These are phyloP conservation scores for Acomys russatus DNA, from an alignment of 2,797 vertebrate species.

Conservation along the genomic window DNA sequence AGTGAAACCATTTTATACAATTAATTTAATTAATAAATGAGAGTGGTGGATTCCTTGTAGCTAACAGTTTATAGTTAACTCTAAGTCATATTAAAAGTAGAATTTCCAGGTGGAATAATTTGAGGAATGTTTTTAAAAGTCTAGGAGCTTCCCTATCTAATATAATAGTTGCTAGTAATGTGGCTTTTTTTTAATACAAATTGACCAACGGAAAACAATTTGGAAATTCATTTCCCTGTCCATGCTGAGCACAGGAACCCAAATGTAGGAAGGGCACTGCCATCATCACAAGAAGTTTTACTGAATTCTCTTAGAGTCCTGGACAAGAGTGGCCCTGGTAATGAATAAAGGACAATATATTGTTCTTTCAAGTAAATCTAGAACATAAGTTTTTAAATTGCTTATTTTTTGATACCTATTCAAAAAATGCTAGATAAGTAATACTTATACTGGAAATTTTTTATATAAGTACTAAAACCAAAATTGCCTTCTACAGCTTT, in stretches of 20 bases:
- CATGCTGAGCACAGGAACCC: not conserved
- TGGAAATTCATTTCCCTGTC: not conserved
- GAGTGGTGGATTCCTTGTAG: not conserved
- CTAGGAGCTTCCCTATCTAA: not conserved
- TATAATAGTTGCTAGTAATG: not conserved
- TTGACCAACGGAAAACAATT: conserved; percentile 8
- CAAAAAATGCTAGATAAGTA: conserved; percentile 15
- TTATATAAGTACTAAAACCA: not conserved
- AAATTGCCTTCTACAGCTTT: not conserved
- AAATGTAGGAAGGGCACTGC: not conserved
- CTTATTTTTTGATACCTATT: not conserved
- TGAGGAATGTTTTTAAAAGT: not conserved
- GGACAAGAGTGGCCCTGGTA: not conserved
- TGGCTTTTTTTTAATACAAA: conserved; percentile 27
- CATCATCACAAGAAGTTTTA: not conserved
- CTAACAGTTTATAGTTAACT: not conserved
- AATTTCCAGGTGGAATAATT: not conserved
- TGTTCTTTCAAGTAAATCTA: not conserved
- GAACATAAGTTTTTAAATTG: not conserved
- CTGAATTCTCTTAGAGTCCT: not conserved
- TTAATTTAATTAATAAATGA: not conserved
- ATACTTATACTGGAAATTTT: not conserved
- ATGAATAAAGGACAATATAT: not conserved
- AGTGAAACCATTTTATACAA: not conserved
- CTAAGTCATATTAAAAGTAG: not conserved